Conservation (phyloP, 2,113 vertebrate species). For the Burhinus bistriatus region DNA sequence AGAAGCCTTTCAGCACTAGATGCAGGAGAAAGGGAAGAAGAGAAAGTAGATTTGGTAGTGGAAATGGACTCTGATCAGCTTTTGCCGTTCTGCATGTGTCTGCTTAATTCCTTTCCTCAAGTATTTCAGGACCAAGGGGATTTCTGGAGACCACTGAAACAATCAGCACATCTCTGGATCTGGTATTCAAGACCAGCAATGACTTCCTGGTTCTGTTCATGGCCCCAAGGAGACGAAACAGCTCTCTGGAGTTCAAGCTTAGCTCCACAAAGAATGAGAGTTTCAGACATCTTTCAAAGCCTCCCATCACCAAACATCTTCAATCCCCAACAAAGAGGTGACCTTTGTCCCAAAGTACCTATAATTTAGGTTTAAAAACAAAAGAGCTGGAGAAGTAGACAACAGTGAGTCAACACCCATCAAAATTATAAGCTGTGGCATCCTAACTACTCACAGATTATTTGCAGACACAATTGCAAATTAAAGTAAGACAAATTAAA, state of each 20-base stretch:
- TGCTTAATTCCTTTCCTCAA: neutral
- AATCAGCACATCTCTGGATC: neutral
- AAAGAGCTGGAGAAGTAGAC: neutral
- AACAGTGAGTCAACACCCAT: neutral
- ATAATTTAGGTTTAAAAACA: neutral
- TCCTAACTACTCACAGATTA: neutral
- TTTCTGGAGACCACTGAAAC: neutral
- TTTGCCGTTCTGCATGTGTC: neutral
- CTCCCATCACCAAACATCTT: neutral
- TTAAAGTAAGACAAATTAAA: neutral
- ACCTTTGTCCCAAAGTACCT: neutral
- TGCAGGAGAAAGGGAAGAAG: neutral
- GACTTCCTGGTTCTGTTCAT: neutral
- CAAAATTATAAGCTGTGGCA: neutral
- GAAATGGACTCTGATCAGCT: neutral
- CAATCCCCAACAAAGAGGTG: neutral
- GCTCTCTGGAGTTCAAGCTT: neutral
- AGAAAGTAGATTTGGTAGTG: neutral
- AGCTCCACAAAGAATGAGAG: neutral
- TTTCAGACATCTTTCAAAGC: neutral
- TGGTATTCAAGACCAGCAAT: neutral
- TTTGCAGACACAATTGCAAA: neutral
- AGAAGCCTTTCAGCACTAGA: constrained; percentile 68
- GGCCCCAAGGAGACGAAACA: neutral
- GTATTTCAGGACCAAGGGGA: neutral